phyloP scores from a whole-genome alignment of 2,113 vertebrate species.

The Apeltes quadracus region DNA sequence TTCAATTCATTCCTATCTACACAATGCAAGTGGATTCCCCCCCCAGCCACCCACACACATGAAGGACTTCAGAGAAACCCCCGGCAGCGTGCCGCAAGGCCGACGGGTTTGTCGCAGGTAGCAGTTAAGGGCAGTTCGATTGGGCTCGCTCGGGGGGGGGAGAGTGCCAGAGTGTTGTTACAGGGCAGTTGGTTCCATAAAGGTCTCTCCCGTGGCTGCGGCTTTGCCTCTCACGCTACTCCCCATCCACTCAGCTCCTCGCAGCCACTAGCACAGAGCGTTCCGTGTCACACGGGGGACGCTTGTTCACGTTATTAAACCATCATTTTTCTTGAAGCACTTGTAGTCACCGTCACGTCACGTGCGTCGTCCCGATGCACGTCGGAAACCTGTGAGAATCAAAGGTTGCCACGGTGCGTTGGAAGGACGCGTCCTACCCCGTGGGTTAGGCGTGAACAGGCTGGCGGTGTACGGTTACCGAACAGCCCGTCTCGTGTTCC shows the following conservation, averaged over 20 bases:
- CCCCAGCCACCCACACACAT: constrained; percentile 47
- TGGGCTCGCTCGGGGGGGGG: constrained; percentile 67
- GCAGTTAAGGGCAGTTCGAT: constrained; percentile 75
- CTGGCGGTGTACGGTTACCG: constrained; percentile 75
- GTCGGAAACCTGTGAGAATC: constrained; percentile 43
- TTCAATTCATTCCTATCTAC: constrained; percentile 17
- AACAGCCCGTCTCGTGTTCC: constrained; percentile 74
- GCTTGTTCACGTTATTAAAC: background rate
- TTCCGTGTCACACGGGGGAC: constrained; percentile 8
- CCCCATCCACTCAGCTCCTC: constrained; percentile 16
- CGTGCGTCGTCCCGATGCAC: background rate
- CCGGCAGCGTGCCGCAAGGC: constrained; percentile 62
- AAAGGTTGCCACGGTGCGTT: constrained; percentile 43
- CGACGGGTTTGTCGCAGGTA: constrained; percentile 76
- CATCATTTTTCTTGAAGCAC: background rate
- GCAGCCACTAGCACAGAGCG: background rate
- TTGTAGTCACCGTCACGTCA: background rate
- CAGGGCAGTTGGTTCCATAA: constrained; percentile 76
- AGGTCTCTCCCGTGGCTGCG: constrained; percentile 72
- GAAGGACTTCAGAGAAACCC: constrained; percentile 60
- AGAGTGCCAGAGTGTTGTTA: constrained; percentile 76
- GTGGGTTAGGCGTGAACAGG: constrained; percentile 76
- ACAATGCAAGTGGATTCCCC: constrained; percentile 10
- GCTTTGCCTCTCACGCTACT: constrained; percentile 69
- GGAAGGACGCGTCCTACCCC: constrained; percentile 61